phyloP scores from a whole-genome alignment of 2,888 invertebrate species.

The Patella depressa region DNA sequence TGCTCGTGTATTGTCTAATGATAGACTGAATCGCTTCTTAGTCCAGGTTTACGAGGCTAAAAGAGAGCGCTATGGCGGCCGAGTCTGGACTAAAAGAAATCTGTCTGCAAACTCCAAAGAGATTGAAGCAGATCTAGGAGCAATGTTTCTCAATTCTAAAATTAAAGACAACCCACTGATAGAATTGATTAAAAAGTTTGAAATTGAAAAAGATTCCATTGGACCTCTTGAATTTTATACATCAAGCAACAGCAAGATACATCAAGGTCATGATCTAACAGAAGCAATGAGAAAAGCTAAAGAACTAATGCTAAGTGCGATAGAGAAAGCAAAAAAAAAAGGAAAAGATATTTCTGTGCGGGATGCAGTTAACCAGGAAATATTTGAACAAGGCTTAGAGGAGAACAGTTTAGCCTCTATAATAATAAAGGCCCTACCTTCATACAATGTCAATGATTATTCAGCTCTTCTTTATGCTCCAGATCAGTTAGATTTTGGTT shows the following conservation, averaged over 20 bases:
- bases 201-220: not conserved
- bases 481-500: constrained; percentile 52
- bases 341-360: constrained; percentile 44
- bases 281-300: not conserved
- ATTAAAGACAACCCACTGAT: constrained; percentile 15
- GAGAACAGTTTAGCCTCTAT: constrained; percentile 14
- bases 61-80: constrained; percentile 56
- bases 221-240: not conserved
- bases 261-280: not conserved
- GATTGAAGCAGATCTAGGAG: constrained; percentile 47
- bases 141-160: constrained; percentile 39
- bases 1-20: constrained; percentile 49
- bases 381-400: constrained; percentile 20
- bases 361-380: constrained; percentile 40
- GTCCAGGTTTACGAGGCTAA: constrained; percentile 57
- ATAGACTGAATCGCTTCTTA: constrained; percentile 38
- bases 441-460: constrained; percentile 39
- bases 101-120: constrained; percentile 22
- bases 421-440: constrained; percentile 29
- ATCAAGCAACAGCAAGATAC: not conserved
- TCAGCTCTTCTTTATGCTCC: constrained; percentile 47
- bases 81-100: constrained; percentile 54
- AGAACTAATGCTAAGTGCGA: constrained; percentile 25
- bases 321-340: constrained; percentile 36
- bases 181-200: not conserved